A percentile compares a stretch with the other conserved stretches of the same genome.
Conservation (phyloP, 2,113 vertebrate species). For the Phylloscopus trochilus region DNA sequence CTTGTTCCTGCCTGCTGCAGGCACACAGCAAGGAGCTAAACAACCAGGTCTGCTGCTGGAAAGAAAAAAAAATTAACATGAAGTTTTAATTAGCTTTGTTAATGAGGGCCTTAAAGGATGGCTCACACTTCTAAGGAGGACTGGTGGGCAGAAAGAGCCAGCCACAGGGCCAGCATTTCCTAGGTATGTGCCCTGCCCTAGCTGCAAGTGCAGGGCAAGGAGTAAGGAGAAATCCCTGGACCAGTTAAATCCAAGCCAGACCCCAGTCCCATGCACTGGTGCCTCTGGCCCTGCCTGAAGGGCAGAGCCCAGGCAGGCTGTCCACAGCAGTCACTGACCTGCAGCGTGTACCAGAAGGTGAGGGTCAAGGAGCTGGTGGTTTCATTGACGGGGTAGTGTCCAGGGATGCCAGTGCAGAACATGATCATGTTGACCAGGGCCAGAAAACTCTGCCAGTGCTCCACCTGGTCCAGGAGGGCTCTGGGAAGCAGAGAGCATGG, state of each 20-base stretch:
- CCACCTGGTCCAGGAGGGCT: constrained; percentile 93
- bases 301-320: background rate
- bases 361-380: constrained; percentile 98
- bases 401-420: constrained; percentile 98
- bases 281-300: background rate
- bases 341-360: constrained; percentile 97
- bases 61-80: background rate
- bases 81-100: constrained; percentile 37
- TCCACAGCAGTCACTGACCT: constrained; percentile 65
- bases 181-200: accelerated
- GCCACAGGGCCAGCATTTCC: background rate
- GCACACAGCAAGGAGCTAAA: background rate
- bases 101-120: background rate
- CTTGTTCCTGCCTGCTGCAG: background rate
- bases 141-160: background rate
- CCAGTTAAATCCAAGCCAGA: background rate
- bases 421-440: constrained; percentile 99
- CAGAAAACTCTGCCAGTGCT: constrained; percentile 98
- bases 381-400: constrained; percentile 97
- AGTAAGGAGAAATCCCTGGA: background rate
- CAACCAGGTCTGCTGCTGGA: background rate
- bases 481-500: constrained; percentile 53
- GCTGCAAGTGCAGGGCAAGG: background rate
- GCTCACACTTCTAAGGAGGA: background rate
- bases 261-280: background rate